Percentiles rank a stretch among this genome's conserved stretches.
These are phyloP conservation scores for Pan troglodytes DNA, from an alignment of 2,113 vertebrate species.

Conservation along the genomic window DNA sequence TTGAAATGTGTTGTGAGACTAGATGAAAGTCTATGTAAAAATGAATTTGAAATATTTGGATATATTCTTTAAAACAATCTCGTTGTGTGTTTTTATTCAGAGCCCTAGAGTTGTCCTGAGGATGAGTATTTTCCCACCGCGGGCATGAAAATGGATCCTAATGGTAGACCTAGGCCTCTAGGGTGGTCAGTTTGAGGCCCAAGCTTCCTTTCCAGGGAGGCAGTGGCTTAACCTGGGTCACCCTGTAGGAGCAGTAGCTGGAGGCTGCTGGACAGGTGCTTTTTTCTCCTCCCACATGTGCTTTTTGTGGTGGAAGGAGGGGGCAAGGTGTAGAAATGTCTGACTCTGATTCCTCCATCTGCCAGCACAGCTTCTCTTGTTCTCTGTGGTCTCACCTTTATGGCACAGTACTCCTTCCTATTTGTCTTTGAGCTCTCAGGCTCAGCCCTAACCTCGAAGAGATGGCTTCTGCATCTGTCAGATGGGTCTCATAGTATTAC, in stretches of 20 bases:
- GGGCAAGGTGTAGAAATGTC: too few relatives aligned
- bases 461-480: not conserved
- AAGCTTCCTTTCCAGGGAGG: not conserved
- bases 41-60: not conserved
- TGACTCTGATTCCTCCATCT: not conserved
- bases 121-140: not conserved
- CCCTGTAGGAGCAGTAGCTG: too few relatives aligned
- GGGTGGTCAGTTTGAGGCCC: not conserved
- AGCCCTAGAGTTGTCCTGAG: not conserved
- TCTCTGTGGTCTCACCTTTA: fast-evolving
- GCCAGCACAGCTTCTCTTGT: not conserved
- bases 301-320: not conserved
- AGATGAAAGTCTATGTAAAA: not conserved
- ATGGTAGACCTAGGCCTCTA: not conserved
- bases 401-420: not conserved
- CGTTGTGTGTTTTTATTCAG: not conserved
- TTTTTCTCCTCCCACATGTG: not conserved
- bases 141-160: not conserved
- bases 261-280: not conserved
- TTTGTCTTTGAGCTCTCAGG: not conserved
- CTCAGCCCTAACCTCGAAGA: not conserved
- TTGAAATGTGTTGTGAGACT: not conserved
- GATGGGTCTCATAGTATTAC: not conserved
- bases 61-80: not conserved
- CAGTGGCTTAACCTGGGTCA: not conserved